Base-by-base conservation (phyloP, 2,113 vertebrate species). In the Sprattus sprattus region DNA sequence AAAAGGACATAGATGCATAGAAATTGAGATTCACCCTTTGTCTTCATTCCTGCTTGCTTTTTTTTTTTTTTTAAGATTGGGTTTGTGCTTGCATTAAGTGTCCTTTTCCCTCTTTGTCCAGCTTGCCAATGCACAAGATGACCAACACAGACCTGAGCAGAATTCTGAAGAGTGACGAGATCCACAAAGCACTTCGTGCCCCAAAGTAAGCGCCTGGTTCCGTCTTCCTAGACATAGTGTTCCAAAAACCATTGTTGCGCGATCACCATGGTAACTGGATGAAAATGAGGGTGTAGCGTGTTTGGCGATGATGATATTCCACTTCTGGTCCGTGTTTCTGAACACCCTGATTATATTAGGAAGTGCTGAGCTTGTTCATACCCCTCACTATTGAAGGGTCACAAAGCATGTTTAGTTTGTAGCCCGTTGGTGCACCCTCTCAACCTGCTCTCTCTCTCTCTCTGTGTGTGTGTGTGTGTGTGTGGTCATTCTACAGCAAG, bases 121-220 rank as follows among this genome's bases (percentile, higher is more conserved):
- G 98, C 90, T 93, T 99, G 90, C 98, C 98, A 0, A 97, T 98
- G 97, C 98, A 99, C 91, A 99, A 99, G 94, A 99, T 99, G 98
- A 96, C 97, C 89, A 99, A 99, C 88, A 98, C 98, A 47, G 98
- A 99, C 89, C 94, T 99, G 81, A 96, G 96, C 89, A 96, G 98
- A 91, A 97, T 99, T 91, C 93, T 99, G 89, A 98, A 98, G 92
- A 99, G 98, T 89, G 97, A 97, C 83, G 98, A 98, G 87, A 97
- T 99, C 91, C 97, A 98, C 94, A 98, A 97, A 92, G 97, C 96
- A 0, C 96, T 99, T 83, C 95, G 96, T 90, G 89, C 96, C 92
- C 97, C 98, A 1, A 97, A 93, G 98, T 99, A 96, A 93, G 93
- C 9, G 39, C 39, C 1, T 39, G 1, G 39, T 39, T 39, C 39